phyloP scores from a whole-genome alignment of 2,113 vertebrate genomes.

The Dipodomys ordii region DNA sequence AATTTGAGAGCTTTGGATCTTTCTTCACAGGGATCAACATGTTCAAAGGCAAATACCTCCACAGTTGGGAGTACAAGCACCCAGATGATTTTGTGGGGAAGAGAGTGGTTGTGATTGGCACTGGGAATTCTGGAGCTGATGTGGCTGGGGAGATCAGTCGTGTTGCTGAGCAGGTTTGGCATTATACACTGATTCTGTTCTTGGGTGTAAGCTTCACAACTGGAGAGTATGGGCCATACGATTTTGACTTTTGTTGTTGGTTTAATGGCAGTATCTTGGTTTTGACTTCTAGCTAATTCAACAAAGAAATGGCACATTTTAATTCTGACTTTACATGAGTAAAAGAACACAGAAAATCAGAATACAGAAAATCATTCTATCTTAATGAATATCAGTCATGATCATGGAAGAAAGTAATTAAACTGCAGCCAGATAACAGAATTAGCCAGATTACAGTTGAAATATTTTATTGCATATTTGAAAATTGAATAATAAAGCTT shows the following conservation, averaged over 20 bases:
- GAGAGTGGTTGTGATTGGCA: constrained; percentile 47
- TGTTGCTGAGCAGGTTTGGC: constrained; percentile 41
- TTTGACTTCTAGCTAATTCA: neutral
- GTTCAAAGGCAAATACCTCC: neutral
- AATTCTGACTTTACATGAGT: neutral
- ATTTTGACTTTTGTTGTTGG: neutral
- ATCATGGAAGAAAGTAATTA: neutral
- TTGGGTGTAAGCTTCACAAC: neutral
- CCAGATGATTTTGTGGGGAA: neutral
- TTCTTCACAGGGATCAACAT: neutral
- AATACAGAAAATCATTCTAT: too few relatives aligned
- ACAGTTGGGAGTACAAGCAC: constrained; percentile 24
- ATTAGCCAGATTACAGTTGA: neutral
- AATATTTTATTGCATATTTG: too few relatives aligned
- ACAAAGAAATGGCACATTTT: neutral
- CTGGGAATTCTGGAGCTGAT: constrained; percentile 33
- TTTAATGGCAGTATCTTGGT: neutral
- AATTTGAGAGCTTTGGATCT: neutral
- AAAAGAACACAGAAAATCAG: neutral
- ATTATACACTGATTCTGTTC: neutral
- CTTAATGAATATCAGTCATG: neutral
- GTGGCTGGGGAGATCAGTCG: neutral
- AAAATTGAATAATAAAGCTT: too few relatives aligned
- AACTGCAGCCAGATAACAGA: neutral
- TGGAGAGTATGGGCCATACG: neutral